Conservation (phyloP, 2,113 vertebrate genomes). For the Crotalus horridus region DNA sequence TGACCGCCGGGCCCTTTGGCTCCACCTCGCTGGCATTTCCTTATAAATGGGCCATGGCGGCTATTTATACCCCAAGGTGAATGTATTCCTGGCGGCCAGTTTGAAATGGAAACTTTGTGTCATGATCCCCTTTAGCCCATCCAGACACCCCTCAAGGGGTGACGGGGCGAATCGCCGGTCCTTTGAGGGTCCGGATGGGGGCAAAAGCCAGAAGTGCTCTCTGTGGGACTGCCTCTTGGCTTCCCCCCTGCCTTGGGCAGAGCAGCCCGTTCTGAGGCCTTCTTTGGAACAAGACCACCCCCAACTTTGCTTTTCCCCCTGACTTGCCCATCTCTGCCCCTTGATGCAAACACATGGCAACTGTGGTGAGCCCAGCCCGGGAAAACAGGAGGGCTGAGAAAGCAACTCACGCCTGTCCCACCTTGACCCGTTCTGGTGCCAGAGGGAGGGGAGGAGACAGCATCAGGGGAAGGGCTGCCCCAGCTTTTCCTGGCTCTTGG, state of each 20-base stretch:
- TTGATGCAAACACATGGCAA: too few relatives aligned
- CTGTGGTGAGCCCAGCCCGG: too few relatives aligned
- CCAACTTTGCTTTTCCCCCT: neutral
- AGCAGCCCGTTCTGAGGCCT: neutral
- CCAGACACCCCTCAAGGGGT: neutral
- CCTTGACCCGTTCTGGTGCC: too few relatives aligned
- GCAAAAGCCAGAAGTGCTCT: neutral
- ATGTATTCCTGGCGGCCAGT: neutral
- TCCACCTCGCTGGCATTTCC: neutral
- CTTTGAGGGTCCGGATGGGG: neutral
- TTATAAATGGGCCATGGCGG: neutral
- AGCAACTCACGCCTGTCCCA: too few relatives aligned
- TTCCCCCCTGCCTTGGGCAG: neutral
- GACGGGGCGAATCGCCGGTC: neutral
- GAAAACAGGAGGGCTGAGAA: too few relatives aligned
- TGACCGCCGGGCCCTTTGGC: neutral
- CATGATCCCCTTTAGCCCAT: neutral
- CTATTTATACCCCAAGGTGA: neutral
- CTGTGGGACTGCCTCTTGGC: neutral
- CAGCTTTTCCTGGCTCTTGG: neutral
- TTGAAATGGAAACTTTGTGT: neutral
- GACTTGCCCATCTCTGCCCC: too few relatives aligned
- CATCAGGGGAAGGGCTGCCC: too few relatives aligned
- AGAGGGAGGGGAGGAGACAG: too few relatives aligned
- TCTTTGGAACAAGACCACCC: too few relatives aligned